These are phyloP conservation scores for Ochlodes sylvanus DNA, from an alignment of 2,888 invertebrate genomes.

Conservation along the genomic window DNA sequence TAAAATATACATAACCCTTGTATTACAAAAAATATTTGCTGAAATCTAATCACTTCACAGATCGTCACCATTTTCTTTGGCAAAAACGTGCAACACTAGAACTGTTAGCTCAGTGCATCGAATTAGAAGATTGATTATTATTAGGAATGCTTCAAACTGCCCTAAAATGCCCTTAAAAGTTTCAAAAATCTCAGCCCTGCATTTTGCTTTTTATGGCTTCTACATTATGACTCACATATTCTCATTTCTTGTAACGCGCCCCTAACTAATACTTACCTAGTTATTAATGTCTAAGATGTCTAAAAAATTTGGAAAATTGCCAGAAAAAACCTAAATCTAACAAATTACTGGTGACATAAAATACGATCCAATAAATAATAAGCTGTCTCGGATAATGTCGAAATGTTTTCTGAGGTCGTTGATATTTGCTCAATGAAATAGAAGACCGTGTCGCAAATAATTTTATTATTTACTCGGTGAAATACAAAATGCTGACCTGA, in stretches of 20 bases:
- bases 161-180: too few relatives aligned
- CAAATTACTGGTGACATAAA: constrained; percentile 29
- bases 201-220: not conserved
- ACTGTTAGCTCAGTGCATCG: too few relatives aligned
- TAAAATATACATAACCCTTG: too few relatives aligned
- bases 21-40: too few relatives aligned
- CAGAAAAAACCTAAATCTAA: constrained; percentile 24
- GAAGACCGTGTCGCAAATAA: not conserved
- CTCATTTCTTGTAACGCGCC: not conserved
- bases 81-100: too few relatives aligned
- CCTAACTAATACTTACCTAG: constrained; percentile 16
- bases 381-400: constrained; percentile 19
- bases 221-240: not conserved
- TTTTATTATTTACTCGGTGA: not conserved
- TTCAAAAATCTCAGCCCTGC: constrained; percentile 4
- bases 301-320: constrained; percentile 31
- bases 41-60: too few relatives aligned
- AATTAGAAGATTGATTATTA: too few relatives aligned
- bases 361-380: constrained; percentile 23
- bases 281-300: constrained; percentile 17
- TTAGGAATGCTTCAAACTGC: too few relatives aligned
- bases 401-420: constrained; percentile 20
- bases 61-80: too few relatives aligned
- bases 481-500: not conserved
- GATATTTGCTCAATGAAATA: constrained; percentile 20